Conservation (phyloP, 2,113 vertebrate genomes). For the Cryptoleucopteryx plumbea region DNA sequence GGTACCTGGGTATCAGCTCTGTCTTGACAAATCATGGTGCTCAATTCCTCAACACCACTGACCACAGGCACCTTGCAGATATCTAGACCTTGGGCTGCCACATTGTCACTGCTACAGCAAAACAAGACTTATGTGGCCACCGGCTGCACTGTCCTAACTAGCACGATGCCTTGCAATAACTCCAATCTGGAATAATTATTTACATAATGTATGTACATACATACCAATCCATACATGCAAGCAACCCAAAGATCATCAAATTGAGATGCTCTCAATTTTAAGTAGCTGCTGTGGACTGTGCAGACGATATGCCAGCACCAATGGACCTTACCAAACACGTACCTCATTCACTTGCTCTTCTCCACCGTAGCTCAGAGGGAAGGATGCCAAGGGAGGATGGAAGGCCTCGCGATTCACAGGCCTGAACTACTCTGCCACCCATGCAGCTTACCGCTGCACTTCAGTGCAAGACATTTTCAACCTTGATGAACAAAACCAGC, state of each 20-base stretch:
- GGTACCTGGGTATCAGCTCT: not conserved
- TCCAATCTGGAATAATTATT: not conserved
- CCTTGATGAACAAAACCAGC: not conserved
- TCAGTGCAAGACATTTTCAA: not conserved
- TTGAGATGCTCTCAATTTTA: not conserved
- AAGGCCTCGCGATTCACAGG: not conserved
- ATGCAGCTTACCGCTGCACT: not conserved
- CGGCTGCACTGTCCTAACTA: not conserved
- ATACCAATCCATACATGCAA: not conserved
- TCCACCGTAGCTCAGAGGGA: rapidly evolving
- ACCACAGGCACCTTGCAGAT: not conserved
- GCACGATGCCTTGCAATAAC: not conserved
- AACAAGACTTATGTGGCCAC: not conserved
- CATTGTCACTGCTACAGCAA: not conserved
- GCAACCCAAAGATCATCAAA: not conserved
- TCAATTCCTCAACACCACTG: not conserved
- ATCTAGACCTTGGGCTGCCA: not conserved
- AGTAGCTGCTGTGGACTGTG: not conserved
- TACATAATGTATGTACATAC: not conserved
- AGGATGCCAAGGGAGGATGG: not conserved
- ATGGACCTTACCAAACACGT: not conserved
- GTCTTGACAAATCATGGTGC: not conserved
- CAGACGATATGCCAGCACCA: not conserved
- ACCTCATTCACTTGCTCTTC: too few relatives aligned
- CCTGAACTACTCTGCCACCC: not conserved